Evolutionary conservation across 2,797 vertebrate genomes (phyloP).

Genomic region (Microctenopoma steveboyesi): DNA sequence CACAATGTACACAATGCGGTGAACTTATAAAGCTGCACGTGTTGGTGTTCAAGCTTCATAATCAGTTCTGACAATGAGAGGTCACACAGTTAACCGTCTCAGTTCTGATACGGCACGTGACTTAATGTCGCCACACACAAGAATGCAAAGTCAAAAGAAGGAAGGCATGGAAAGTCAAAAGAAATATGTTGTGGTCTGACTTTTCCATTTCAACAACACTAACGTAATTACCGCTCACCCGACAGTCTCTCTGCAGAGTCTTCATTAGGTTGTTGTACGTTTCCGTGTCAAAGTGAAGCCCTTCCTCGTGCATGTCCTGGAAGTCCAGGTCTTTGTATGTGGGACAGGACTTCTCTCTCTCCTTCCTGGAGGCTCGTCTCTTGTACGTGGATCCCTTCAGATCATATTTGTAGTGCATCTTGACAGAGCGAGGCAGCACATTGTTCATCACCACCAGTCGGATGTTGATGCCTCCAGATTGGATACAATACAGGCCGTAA

Average conservation of each 20-base stretch:
- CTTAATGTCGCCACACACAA: conserved; percentile 12
- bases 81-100: conserved; percentile 11
- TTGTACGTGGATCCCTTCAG: conserved; percentile 98
- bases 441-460: conserved; percentile 99
- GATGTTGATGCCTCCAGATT: conserved; percentile 97
- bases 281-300: conserved; percentile 94
- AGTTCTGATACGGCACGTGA: conserved; percentile 21
- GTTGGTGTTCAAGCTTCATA: conserved; percentile 20
- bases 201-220: not conserved
- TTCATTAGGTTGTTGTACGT: conserved; percentile 96
- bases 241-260: conserved; percentile 96
- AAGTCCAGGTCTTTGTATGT: conserved; percentile 98
- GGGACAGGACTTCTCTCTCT: conserved; percentile 92
- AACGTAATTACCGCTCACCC: conserved; percentile 78
- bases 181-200: not conserved
- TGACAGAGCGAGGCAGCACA: conserved; percentile 91
- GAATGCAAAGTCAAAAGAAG: not conserved
- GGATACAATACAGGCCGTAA: conserved; percentile 97
- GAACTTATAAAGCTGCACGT: conserved; percentile 1
- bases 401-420: conserved; percentile 97
- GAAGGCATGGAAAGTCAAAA: conserved; percentile 10
- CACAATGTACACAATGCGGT: conserved; percentile 11
- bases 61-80: conserved; percentile 14
- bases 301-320: conserved; percentile 95
- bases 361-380: conserved; percentile 93